These are phyloP conservation scores for Macrophya alboannulata DNA, from an alignment of 2,888 invertebrate species.

Conservation along the genomic window DNA sequence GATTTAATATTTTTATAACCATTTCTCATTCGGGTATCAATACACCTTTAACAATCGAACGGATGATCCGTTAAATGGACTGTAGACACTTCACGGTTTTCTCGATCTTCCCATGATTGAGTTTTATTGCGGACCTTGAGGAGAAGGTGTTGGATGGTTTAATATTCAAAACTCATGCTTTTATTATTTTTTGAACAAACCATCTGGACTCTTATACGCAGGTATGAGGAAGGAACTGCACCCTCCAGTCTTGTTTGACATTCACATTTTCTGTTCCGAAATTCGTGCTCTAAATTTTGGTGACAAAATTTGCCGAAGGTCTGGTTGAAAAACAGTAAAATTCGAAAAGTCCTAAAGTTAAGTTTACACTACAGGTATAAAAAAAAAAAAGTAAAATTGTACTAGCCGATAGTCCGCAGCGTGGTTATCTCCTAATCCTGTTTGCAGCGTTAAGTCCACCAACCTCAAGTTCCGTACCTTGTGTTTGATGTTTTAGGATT, in stretches of 20 bases:
- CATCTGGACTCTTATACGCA: slow-evolving; percentile 4
- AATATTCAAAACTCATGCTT: background rate
- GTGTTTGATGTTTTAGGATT: slow-evolving; percentile 69
- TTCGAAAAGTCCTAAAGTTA: slow-evolving; percentile 62
- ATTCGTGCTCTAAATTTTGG: slow-evolving; percentile 30
- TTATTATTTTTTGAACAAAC: background rate
- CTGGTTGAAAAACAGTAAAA: background rate
- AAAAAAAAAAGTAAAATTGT: slow-evolving; percentile 6
- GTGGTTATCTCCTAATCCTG: slow-evolving; percentile 64
- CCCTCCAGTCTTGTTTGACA: background rate
- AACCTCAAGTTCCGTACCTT: slow-evolving; percentile 47
- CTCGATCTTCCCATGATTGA: slow-evolving; percentile 49
- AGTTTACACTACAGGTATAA: slow-evolving; percentile 59
- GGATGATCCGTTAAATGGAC: slow-evolving; percentile 48
- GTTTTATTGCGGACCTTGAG: slow-evolving; percentile 29
- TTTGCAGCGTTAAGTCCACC: slow-evolving; percentile 62
- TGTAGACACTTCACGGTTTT: slow-evolving; percentile 28
- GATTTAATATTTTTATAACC: slow-evolving; percentile 26
- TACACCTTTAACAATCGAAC: slow-evolving; percentile 41
- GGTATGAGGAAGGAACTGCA: background rate
- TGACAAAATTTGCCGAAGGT: slow-evolving; percentile 52
- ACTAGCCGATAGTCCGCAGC: slow-evolving; percentile 41
- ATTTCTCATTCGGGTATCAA: slow-evolving; percentile 39
- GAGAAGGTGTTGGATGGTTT: background rate
- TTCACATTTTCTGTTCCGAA: background rate